Evolutionary conservation across 2,113 vertebrate species (phyloP), one percentile per base, ranked within the genome.

Genomic region (Rhinopomastus cyanomelas): DNA sequence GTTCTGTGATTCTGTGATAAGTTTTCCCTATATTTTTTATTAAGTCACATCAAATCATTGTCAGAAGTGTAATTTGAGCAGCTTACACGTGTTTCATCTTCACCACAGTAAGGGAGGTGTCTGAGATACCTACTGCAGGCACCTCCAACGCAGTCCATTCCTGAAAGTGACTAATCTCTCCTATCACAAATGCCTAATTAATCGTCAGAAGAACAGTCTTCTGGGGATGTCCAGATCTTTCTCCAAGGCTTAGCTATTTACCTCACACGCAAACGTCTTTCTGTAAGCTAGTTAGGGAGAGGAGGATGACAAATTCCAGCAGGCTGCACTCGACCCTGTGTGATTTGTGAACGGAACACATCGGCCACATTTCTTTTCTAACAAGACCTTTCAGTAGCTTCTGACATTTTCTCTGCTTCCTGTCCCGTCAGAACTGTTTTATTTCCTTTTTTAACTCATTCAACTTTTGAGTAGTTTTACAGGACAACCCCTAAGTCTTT

Each of bases 131-230:
- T 68, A 59, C 18, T 67, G 13, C 48, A 64, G 49, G 25, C 53
- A 59, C 5, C 34, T 91, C 17, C 46, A 81, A 39, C 15, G 44
- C 2, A 81, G 57, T 60, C 34, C 56, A 27, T 91, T 79, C 59
- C 36, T 79, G 75, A 49, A 89, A 8, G 6, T 68, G 71, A 89
- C 76, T 85, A 87, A 91, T 92, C 37, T 64, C 39, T 53, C 16
- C 57, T 87, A 75, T 92, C 49, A 52, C 25, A 23, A 46, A 49
- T 89, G 44, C 57, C 65, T 92, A 89, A 87, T 87, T 91, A 92
- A 22, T 39, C 8, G 4, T 53, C 36, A 89, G 57, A 89, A 75
- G 74, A 89, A 76, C 39, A 21, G 68, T 87, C 51, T 67, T 68
- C 66, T 87, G 53, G n/a, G 59, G 62, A 67, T 53, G 21, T 44